A percentile compares a stretch with the other conserved stretches of the same genome.
These are phyloP conservation scores for Guaruba guarouba DNA, from an alignment of 2,113 vertebrate species.

Conservation along the genomic window DNA sequence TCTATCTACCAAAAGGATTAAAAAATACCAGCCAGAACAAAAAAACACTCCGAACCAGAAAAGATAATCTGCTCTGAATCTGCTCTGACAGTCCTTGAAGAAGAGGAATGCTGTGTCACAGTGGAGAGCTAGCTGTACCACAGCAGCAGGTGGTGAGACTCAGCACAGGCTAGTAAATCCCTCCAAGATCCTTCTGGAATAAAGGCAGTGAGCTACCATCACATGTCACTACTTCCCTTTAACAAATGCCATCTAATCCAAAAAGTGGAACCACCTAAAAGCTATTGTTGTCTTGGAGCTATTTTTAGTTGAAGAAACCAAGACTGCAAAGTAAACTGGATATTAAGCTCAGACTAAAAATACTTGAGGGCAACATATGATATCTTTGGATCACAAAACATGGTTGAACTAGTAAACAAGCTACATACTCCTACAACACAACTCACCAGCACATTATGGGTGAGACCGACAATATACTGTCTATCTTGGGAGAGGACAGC, in stretches of 20 bases:
- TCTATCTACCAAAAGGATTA: background rate
- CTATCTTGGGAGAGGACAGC: background rate
- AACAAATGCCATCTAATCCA: background rate
- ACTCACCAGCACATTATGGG: background rate
- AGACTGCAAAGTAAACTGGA: background rate
- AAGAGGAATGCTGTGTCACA: background rate
- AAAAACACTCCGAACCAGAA: background rate
- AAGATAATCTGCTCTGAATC: background rate
- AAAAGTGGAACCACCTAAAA: background rate
- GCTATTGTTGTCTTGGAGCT: conserved; percentile 4
- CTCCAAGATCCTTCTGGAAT: background rate
- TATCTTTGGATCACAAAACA: conserved; percentile 20
- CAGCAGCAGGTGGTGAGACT: background rate
- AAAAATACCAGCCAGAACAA: background rate
- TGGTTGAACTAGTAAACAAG: background rate
- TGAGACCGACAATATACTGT: background rate
- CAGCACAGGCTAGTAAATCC: background rate
- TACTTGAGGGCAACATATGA: conserved; percentile 11
- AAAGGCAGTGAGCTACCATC: background rate
- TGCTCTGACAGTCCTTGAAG: background rate
- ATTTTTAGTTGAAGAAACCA: conserved; percentile 32
- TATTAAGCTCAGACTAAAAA: conserved; percentile 38
- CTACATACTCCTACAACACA: background rate
- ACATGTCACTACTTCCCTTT: background rate
- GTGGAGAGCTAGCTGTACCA: background rate